Conservation (phyloP, 2,113 vertebrate genomes). For the Nothocercus nigrocapillus region DNA sequence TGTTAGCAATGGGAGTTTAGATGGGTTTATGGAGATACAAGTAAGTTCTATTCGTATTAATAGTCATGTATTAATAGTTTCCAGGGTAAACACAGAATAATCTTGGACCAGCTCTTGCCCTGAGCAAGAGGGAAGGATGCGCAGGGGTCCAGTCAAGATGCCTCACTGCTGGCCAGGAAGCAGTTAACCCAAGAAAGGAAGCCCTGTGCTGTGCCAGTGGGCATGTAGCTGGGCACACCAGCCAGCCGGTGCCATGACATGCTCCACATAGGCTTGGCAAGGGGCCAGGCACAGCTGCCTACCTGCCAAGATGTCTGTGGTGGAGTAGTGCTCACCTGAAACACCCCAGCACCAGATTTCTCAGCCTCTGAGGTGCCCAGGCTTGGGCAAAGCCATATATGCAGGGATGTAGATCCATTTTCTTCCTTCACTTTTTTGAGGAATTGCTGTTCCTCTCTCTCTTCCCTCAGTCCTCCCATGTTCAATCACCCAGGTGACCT, state of each 20-base stretch:
- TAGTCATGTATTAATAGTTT: not conserved
- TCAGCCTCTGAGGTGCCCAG: not conserved
- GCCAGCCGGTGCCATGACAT: not conserved
- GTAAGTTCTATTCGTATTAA: not conserved
- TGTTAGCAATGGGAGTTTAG: not conserved
- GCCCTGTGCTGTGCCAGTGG: rapidly evolving
- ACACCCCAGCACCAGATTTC: not conserved
- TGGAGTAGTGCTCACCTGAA: not conserved
- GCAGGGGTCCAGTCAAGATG: not conserved
- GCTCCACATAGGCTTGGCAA: rapidly evolving
- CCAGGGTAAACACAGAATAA: not conserved
- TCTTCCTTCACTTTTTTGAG: no score
- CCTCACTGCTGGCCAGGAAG: rapidly evolving
- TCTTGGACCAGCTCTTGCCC: not conserved
- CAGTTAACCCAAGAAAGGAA: not conserved
- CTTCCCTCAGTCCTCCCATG: not conserved
- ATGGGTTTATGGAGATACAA: not conserved
- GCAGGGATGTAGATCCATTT: not conserved
- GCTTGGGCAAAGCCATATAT: rapidly evolving
- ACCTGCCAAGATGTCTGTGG: not conserved
- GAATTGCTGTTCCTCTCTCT: not conserved
- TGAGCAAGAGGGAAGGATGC: not conserved
- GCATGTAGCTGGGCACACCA: not conserved
- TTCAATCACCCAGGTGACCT: not conserved
- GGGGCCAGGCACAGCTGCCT: not conserved